phyloP scores from a whole-genome alignment of 2,113 vertebrate genomes.

The Marmota flaviventris region DNA sequence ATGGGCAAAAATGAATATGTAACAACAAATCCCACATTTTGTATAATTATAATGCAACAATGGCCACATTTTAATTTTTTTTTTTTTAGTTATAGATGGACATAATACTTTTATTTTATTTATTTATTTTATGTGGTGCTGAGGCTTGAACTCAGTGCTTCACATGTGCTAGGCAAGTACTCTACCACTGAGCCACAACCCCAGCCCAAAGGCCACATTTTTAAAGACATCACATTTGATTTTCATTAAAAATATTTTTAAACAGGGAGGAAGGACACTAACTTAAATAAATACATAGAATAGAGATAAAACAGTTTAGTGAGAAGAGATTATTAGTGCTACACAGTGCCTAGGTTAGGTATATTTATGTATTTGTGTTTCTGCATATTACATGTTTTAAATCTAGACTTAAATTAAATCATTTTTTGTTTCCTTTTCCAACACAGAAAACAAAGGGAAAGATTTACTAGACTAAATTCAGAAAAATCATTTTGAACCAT shows the following conservation, averaged over 20 bases:
- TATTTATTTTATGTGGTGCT: too few relatives aligned
- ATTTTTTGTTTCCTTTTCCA: neutral
- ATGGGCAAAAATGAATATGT: too few relatives aligned
- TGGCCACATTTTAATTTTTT: too few relatives aligned
- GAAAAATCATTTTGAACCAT: neutral
- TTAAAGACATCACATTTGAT: neutral
- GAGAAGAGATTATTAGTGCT: too few relatives aligned
- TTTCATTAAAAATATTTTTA: neutral
- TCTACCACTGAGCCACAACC: too few relatives aligned
- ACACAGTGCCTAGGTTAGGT: neutral
- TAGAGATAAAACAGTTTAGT: too few relatives aligned
- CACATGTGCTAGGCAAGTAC: too few relatives aligned
- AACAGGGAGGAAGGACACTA: neutral
- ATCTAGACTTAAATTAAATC: neutral
- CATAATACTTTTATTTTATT: too few relatives aligned
- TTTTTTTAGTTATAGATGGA: too few relatives aligned
- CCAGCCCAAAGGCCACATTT: too few relatives aligned
- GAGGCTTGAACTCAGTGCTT: too few relatives aligned
- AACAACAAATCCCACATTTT: too few relatives aligned
- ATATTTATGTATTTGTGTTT: neutral
- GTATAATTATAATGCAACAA: neutral
- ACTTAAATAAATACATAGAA: neutral
- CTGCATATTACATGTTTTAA: neutral
- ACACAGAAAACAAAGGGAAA: neutral
- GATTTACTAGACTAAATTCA: neutral